Percentiles rank a stretch among this genome's conserved stretches.
Evolutionary conservation across 35 echinoderm and acorn worm genomes (phyloP).

Genomic region (Anneissia japonica): DNA sequence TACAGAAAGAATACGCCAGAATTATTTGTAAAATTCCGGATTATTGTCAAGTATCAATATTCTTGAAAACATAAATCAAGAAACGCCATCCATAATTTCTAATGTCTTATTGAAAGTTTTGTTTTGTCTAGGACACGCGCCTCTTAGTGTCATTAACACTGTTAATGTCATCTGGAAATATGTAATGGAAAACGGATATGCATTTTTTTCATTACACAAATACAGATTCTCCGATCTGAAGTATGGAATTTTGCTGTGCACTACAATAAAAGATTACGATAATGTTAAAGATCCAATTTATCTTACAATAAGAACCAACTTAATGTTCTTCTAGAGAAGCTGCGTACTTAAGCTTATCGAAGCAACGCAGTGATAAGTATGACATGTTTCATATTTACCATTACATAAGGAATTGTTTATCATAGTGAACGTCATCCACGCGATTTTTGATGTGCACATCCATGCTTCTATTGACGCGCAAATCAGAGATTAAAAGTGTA

Average conservation of each 20-base stretch:
- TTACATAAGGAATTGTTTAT: neutral
- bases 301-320: neutral
- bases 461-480: neutral
- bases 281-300: neutral
- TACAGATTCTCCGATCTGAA: neutral
- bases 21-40: neutral
- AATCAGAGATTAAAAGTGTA: neutral
- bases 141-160: neutral
- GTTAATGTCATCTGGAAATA: neutral
- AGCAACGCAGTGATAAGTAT: neutral
- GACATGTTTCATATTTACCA: neutral
- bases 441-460: neutral
- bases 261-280: neutral
- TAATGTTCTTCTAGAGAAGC: neutral
- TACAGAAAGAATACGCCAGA: neutral
- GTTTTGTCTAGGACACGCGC: neutral
- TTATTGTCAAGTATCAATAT: neutral
- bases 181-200: neutral
- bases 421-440: neutral
- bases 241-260: neutral
- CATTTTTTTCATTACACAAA: neutral
- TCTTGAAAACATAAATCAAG: neutral
- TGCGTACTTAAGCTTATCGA: neutral
- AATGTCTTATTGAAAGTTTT: neutral
- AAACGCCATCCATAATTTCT: neutral